Conservation (phyloP, 2,113 vertebrate species). For the Podocnemis expansa region DNA sequence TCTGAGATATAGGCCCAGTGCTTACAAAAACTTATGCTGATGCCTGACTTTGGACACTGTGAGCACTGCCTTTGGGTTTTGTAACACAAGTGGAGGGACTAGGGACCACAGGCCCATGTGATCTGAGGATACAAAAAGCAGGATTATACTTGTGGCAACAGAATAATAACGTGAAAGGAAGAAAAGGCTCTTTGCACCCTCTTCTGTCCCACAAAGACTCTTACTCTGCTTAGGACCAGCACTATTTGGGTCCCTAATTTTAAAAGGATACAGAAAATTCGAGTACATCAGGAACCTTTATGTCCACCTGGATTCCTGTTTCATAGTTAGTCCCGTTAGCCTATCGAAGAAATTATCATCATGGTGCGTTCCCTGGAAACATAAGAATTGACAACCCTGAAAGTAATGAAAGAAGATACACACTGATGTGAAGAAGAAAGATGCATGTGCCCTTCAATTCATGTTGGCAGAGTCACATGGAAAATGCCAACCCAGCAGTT, state of each 20-base stretch:
- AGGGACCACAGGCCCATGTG: neutral
- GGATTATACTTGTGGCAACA: neutral
- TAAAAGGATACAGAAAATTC: neutral
- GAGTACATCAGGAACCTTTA: neutral
- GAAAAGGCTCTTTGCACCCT: neutral
- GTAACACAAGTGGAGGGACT: too few relatives aligned
- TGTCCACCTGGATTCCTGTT: neutral
- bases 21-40: fast-evolving
- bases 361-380: neutral
- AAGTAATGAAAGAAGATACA: slow-evolving; percentile 1
- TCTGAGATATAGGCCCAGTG: neutral
- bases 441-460: neutral
- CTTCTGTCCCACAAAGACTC: neutral
- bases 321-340: too few relatives aligned
- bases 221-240: neutral
- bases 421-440: neutral
- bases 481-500: neutral
- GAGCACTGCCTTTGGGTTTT: neutral
- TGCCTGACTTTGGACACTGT: fast-evolving
- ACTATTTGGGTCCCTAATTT: neutral
- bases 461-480: neutral
- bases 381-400: slow-evolving; percentile 21
- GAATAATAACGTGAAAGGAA: neutral
- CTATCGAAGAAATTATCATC: neutral
- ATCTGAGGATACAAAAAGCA: neutral